Percentiles rank a stretch among this genome's conserved stretches.
These are phyloP conservation scores for Caenorhabditis macrosperma DNA, from an alignment of 2,888 invertebrate genomes.

Conservation along the genomic window DNA sequence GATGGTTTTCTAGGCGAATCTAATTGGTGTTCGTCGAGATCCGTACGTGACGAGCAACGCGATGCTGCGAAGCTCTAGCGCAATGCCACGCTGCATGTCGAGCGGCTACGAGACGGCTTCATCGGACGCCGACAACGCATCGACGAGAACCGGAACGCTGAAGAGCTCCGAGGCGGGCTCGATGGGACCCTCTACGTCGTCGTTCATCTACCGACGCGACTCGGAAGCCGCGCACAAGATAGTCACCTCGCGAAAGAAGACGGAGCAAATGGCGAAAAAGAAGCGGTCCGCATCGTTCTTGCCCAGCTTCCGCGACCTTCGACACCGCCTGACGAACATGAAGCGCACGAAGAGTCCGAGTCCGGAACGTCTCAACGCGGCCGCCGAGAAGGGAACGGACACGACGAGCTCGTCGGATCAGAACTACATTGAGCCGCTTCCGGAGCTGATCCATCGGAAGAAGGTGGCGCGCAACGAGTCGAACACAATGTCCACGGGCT, in stretches of 20 bases:
- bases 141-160: slow-evolving; percentile 7
- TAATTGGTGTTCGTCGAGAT: slow-evolving; percentile 42
- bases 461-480: slow-evolving; percentile 48
- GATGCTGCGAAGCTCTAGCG: slow-evolving; percentile 42
- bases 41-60: slow-evolving; percentile 45
- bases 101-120: slow-evolving; percentile 46
- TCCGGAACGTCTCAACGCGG: slow-evolving; percentile 24
- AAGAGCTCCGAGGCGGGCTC: not conserved
- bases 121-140: slow-evolving; percentile 26
- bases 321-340: slow-evolving; percentile 32
- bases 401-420: slow-evolving; percentile 46
- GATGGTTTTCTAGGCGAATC: too few species aligned
- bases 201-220: slow-evolving; percentile 23
- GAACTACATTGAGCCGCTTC: slow-evolving; percentile 4
- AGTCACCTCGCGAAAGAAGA: slow-evolving; percentile 33
- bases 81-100: slow-evolving; percentile 52
- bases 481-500: slow-evolving; percentile 40
- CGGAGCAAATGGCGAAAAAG: slow-evolving; percentile 21
- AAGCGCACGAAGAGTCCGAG: slow-evolving; percentile 45
- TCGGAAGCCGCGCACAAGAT: slow-evolving; percentile 52
- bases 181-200: not conserved
- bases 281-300: slow-evolving; percentile 51
- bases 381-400: slow-evolving; percentile 1
- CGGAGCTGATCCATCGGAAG: slow-evolving; percentile 2
- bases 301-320: slow-evolving; percentile 51